Evolutionary conservation across 2,797 vertebrate species (phyloP), one percentile per base, ranked within the genome.

Genomic region (Girardinus metallicus): DNA sequence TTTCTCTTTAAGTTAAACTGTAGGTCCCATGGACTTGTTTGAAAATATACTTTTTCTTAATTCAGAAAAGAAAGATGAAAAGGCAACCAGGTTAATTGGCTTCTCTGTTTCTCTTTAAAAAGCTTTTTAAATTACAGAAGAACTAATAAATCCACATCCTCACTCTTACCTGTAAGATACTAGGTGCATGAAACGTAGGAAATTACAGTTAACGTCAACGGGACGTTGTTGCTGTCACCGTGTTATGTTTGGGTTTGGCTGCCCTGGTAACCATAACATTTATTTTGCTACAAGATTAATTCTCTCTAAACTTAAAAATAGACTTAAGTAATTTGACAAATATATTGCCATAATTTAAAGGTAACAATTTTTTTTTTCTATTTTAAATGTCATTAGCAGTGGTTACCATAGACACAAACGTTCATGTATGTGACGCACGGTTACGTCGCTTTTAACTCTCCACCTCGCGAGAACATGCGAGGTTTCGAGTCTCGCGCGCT

Each of bases 401-500:
- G 39, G 23, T 44, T 44, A 16, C 10, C 12, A 44, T 4, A 21
- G 47, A 26, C 21, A 51, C 8, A 51, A 51, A 51, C 6, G 0
- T 10, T 26, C 8, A 53, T 3, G 9, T 53, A 4, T 26, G 51
- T 10, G 9, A 10, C 51, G 51, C 51, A 53, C 8, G 1, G 23
- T 23, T 53, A 53, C 23, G 51, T 26, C 12, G 2, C 11, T 2
- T 29, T 23, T 41, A 46, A 68, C n/a, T 70, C n/a, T 70, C 49
- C 2, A 0, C 91, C 86, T 93, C 95, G 95, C 93, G 95, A 95
- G 88, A 90, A 73, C 41, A 4, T 5, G 1, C 21, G 88, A 53
- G 57, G 2, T 86, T 90, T 76, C 12, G 11, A 4, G 57, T 85
- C 83, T 93, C 92, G 94, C 94, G 95, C 94, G 94, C 93, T 92